Percentiles rank a stretch among this genome's conserved stretches.
phyloP scores from a whole-genome alignment of 1,140 invertebrate genomes.

The Drosophila ficusphila region DNA sequence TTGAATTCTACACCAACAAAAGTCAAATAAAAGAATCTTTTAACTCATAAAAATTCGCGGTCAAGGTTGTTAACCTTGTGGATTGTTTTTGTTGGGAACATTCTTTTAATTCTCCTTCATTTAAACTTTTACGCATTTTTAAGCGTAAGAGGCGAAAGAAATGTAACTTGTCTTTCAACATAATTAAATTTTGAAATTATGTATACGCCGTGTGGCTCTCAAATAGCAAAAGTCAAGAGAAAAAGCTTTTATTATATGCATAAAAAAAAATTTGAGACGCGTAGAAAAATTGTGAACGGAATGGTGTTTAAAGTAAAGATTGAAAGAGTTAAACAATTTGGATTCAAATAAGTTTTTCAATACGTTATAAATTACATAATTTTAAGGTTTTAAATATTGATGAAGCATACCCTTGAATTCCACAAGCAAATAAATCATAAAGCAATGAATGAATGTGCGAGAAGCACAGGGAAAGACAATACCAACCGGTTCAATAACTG shows the following conservation, averaged over 20 bases:
- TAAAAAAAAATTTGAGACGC: constrained; percentile 42
- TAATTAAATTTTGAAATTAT: constrained; percentile 65
- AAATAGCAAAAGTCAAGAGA: constrained; percentile 1
- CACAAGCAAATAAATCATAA: constrained; percentile 17
- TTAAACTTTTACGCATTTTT: constrained; percentile 55
- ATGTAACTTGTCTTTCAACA: constrained; percentile 29
- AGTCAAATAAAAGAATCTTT: constrained; percentile 17
- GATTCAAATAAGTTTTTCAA: too few relatives aligned
- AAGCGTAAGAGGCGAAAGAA: constrained; percentile 26
- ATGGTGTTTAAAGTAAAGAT: background rate
- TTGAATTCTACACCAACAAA: background rate
- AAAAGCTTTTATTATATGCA: constrained; percentile 3
- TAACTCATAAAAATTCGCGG: constrained; percentile 57
- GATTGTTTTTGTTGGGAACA: background rate
- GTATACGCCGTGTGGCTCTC: constrained; percentile 52
- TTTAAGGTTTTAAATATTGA: background rate
- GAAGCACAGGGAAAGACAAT: constrained; percentile 26
- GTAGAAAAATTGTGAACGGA: constrained; percentile 29
- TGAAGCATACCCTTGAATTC: constrained; percentile 2
- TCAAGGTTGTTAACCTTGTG: constrained; percentile 75
- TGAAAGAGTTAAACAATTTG: too few relatives aligned
- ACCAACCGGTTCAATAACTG: constrained; percentile 72
- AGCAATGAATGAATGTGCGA: constrained; percentile 16
- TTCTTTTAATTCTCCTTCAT: constrained; percentile 34
- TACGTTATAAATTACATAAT: background rate